Conservation (phyloP, 2,888 invertebrate genomes). For the Neocrepidodera transversa region DNA sequence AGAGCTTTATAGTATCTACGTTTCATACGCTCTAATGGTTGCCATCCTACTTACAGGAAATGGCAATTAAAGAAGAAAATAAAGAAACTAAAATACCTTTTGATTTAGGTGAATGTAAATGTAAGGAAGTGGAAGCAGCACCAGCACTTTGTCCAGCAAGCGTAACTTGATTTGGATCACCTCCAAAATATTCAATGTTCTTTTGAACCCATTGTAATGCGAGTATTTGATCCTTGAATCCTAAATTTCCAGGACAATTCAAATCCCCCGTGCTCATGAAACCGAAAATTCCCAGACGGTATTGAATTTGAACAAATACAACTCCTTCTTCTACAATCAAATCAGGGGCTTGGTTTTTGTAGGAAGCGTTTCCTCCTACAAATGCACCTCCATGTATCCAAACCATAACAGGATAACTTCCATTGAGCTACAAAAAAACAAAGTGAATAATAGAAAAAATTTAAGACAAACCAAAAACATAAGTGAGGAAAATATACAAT, state of each 20-base stretch:
- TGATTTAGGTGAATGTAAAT: conserved; percentile 9
- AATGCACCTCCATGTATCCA: conserved; percentile 45
- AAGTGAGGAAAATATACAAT: no score
- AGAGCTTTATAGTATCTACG: no score
- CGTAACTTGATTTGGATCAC: conserved; percentile 1
- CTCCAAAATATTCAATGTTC: conserved; percentile 14
- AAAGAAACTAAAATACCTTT: neutral
- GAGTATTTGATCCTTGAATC: conserved; percentile 42
- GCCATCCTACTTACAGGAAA: no score
- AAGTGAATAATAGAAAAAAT: no score
- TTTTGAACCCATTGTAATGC: conserved; percentile 5
- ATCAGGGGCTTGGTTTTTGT: conserved; percentile 36
- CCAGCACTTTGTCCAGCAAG: conserved; percentile 10
- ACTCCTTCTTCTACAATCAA: conserved; percentile 40
- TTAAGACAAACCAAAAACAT: no score
- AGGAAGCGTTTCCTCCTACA: conserved; percentile 31
- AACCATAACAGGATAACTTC: conserved; percentile 36
- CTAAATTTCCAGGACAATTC: conserved; percentile 41
- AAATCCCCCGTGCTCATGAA: conserved; percentile 41
- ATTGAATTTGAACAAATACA: conserved; percentile 41
- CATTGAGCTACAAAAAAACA: neutral
- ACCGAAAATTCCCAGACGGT: conserved; percentile 41
- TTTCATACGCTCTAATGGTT: no score
- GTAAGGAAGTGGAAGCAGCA: neutral
- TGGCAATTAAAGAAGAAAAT: no score